phyloP scores from a whole-genome alignment of 1,140 invertebrate species.

The Drosophila tani region DNA sequence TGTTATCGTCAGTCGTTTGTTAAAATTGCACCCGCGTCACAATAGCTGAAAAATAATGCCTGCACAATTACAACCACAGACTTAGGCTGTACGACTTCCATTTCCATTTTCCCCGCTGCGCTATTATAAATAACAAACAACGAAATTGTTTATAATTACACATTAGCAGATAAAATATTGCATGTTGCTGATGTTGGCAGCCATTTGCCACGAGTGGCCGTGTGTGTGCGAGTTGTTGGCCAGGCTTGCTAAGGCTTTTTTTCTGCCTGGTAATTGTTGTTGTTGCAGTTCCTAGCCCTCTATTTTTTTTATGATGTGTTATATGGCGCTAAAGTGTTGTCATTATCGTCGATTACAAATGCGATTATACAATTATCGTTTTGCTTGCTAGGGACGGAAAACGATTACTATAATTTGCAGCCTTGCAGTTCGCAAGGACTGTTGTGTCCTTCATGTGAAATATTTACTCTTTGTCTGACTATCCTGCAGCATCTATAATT shows the following conservation, averaged over 20 bases:
- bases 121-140: slow-evolving; percentile 79
- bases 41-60: slow-evolving; percentile 35
- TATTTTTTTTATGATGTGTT: slow-evolving; percentile 63
- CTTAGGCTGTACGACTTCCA: slow-evolving; percentile 20
- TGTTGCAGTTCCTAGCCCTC: slow-evolving; percentile 35
- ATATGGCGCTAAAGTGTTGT: slow-evolving; percentile 69
- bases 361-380: slow-evolving; percentile 67
- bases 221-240: slow-evolving; percentile 38
- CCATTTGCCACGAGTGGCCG: slow-evolving; percentile 13
- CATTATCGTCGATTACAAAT: slow-evolving; percentile 69
- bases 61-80: slow-evolving; percentile 46
- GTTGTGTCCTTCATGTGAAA: slow-evolving; percentile 1
- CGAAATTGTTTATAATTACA: slow-evolving; percentile 82
- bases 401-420: slow-evolving; percentile 23
- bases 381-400: background rate
- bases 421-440: background rate
- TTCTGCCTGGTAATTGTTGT: slow-evolving; percentile 56
- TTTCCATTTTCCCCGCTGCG: slow-evolving; percentile 21
- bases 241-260: slow-evolving; percentile 20
- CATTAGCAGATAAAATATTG: slow-evolving; percentile 78
- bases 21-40: slow-evolving; percentile 51
- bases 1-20: slow-evolving; percentile 59
- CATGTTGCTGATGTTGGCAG: slow-evolving; percentile 39
- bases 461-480: background rate
- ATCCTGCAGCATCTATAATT: background rate